phyloP scores from a whole-genome alignment of 35 echinoderm and acorn worm genomes.

The Lytechinus pictus region DNA sequence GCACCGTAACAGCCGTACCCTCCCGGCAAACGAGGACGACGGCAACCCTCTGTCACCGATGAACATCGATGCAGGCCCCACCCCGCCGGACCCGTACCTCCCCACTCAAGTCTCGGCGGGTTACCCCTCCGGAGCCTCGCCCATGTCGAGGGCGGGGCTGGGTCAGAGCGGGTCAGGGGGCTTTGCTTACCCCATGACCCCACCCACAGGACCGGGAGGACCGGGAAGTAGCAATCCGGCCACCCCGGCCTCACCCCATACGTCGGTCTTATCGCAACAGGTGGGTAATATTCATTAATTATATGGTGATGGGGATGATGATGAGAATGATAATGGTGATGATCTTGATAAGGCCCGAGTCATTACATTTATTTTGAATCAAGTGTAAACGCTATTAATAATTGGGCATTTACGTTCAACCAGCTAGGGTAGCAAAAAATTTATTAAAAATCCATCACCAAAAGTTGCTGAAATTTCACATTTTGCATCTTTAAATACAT shows the following conservation, averaged over 20 bases:
- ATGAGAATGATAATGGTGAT: too few relatives aligned
- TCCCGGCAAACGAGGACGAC: slow-evolving; percentile 75
- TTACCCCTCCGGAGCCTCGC: slow-evolving; percentile 66
- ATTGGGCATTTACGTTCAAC: too few relatives aligned
- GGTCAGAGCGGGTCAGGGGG: slow-evolving; percentile 57
- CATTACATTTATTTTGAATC: too few relatives aligned
- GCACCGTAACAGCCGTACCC: slow-evolving; percentile 49
- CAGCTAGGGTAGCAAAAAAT: too few relatives aligned
- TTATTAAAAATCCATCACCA: too few relatives aligned
- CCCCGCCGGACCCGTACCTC: slow-evolving; percentile 59
- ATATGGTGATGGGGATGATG: too few relatives aligned
- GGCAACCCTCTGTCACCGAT: slow-evolving; percentile 88
- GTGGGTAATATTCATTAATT: background rate
- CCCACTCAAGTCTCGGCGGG: slow-evolving; percentile 24
- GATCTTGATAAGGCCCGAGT: too few relatives aligned
- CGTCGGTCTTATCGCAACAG: slow-evolving; percentile 69
- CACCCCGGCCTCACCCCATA: slow-evolving; percentile 91
- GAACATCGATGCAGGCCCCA: slow-evolving; percentile 74
- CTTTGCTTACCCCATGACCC: slow-evolving; percentile 86
- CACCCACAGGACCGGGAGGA: slow-evolving; percentile 57
- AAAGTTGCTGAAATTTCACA: too few relatives aligned
- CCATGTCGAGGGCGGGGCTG: slow-evolving; percentile 68
- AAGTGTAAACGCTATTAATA: too few relatives aligned
- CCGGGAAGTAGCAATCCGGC: slow-evolving; percentile 76
- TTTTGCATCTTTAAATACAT: too few relatives aligned